These are phyloP conservation scores for Microcebus tavaratra DNA, from an alignment of 2,113 vertebrate species.

Conservation along the genomic window DNA sequence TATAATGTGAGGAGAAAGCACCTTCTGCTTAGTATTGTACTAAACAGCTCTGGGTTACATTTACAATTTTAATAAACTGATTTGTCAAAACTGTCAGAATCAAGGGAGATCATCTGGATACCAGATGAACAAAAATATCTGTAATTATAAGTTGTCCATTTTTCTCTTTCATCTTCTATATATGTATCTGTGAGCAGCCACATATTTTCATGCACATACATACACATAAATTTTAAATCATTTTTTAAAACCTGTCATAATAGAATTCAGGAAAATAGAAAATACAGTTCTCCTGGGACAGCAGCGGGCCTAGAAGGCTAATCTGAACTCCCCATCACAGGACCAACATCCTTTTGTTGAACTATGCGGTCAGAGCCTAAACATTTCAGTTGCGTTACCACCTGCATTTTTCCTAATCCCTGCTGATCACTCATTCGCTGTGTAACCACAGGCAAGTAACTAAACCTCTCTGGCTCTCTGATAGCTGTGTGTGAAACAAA, in stretches of 20 bases:
- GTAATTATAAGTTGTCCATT: slow-evolving; percentile 86
- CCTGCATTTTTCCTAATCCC: neutral
- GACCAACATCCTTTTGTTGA: slow-evolving; percentile 28
- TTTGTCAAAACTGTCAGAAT: slow-evolving; percentile 88
- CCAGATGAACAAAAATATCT: slow-evolving; percentile 86
- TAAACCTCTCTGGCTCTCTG: slow-evolving; percentile 29
- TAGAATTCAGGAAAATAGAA: slow-evolving; percentile 69
- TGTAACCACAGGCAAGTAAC: neutral
- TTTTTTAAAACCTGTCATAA: slow-evolving; percentile 63
- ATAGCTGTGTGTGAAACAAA: neutral
- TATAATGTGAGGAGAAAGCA: slow-evolving; percentile 73
- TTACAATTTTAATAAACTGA: slow-evolving; percentile 88
- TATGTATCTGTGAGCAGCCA: slow-evolving; percentile 76
- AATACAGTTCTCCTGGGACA: slow-evolving; percentile 71
- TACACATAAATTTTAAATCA: slow-evolving; percentile 78
- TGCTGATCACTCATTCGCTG: neutral
- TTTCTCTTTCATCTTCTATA: slow-evolving; percentile 85
- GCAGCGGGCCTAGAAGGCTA: neutral
- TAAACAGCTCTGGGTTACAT: slow-evolving; percentile 82
- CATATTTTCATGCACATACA: slow-evolving; percentile 77
- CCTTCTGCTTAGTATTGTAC: slow-evolving; percentile 69
- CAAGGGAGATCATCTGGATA: slow-evolving; percentile 87
- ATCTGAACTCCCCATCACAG: neutral
- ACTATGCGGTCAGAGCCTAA: slow-evolving; percentile 29
- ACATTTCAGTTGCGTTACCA: slow-evolving; percentile 40